phyloP scores from a whole-genome alignment of 2,888 invertebrate genomes.

The Lasioglossum leucozonium region DNA sequence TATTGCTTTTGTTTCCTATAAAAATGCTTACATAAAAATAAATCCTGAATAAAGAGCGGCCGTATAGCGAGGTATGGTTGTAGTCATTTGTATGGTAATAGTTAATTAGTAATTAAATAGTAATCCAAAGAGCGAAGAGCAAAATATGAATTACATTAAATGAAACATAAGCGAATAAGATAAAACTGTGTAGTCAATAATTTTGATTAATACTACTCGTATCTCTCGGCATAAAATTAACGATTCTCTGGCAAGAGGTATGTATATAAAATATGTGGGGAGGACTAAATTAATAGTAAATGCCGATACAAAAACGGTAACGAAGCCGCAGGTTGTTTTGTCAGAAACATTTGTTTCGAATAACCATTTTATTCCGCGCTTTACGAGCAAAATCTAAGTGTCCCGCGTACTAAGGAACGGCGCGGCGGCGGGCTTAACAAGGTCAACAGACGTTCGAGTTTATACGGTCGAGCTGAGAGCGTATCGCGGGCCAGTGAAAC shows the following conservation, averaged over 20 bases:
- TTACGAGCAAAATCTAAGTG: neutral
- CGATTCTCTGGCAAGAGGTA: neutral
- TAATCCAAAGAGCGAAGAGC: too few species aligned
- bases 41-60: too few species aligned
- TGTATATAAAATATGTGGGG: neutral
- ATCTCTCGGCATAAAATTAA: neutral
- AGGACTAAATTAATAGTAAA: neutral
- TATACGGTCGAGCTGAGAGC: neutral
- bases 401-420: neutral
- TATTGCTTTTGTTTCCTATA: too few species aligned
- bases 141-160: too few species aligned
- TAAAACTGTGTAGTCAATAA: neutral
- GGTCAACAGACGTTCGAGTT: conserved; percentile 1
- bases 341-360: neutral
- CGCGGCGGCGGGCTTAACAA: conserved; percentile 8
- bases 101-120: too few species aligned
- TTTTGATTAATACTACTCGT: neutral
- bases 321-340: neutral
- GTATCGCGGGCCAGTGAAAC: neutral
- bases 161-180: neutral
- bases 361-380: neutral
- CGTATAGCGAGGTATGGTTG: too few species aligned
- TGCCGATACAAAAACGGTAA: neutral
- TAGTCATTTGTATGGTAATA: too few species aligned
- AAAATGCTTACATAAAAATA: too few species aligned